phyloP scores from a whole-genome alignment of 2,888 invertebrate genomes.

The Drosophila pseudotalamancana region DNA sequence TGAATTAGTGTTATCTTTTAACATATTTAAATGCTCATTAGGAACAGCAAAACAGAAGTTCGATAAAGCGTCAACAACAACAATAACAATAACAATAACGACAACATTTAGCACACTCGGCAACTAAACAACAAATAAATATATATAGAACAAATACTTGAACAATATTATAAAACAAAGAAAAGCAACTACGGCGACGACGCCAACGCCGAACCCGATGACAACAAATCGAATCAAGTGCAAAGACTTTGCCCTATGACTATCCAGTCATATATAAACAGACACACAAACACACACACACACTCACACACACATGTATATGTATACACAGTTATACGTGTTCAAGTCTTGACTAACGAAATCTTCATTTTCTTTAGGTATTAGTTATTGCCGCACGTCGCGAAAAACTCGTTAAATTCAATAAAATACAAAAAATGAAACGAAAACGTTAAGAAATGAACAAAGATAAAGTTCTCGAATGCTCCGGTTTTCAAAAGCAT shows the following conservation, averaged over 20 bases:
- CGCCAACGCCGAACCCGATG: conserved; percentile 34
- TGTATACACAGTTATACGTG: neutral
- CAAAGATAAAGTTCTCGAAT: conserved; percentile 29
- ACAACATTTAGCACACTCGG: conserved; percentile 41
- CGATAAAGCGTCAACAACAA: conserved; percentile 46
- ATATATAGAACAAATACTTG: conserved; percentile 29
- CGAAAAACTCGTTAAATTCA: conserved; percentile 14
- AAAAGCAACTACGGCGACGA: conserved; percentile 12
- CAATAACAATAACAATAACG: conserved; percentile 23
- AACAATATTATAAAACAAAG: conserved; percentile 45
- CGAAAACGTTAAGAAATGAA: conserved; percentile 8
- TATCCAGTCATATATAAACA: conserved; percentile 39
- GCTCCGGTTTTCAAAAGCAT: conserved; percentile 2
- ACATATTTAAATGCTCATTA: conserved; percentile 63
- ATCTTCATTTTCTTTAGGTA: conserved; percentile 6
- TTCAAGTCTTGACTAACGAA: conserved; percentile 6
- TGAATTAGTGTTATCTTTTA: conserved; percentile 51
- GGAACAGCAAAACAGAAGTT: conserved; percentile 58
- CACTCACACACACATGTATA: conserved; percentile 1
- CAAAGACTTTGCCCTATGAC: conserved; percentile 80
- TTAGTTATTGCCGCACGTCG: conserved; percentile 30
- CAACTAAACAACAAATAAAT: conserved; percentile 50
- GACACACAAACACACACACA: no score
- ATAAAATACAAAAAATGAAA: conserved; percentile 13
- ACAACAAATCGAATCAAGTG: conserved; percentile 66